Conservation (phyloP, 2,797 vertebrate species). For the Syngnathus acus region DNA sequence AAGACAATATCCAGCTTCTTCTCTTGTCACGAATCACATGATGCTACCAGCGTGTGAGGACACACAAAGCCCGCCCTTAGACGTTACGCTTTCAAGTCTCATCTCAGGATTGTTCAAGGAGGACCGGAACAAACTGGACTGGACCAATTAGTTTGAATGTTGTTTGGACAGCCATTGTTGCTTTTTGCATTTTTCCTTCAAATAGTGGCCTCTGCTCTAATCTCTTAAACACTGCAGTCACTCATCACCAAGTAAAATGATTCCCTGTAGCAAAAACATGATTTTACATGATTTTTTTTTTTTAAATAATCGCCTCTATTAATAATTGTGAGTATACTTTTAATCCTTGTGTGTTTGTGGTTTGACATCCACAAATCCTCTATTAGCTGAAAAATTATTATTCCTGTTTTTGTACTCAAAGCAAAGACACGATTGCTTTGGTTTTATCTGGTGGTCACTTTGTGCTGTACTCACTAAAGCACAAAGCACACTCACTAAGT, state of each 20-base stretch:
- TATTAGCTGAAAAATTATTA: neutral
- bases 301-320: no score
- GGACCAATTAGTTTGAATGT: slow-evolving; percentile 50
- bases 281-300: no score
- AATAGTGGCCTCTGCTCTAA: neutral
- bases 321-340: no score
- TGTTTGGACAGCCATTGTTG: slow-evolving; percentile 46
- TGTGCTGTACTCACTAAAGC: neutral
- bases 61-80: slow-evolving; percentile 29
- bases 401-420: neutral
- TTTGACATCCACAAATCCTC: neutral
- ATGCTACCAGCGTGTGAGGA: slow-evolving; percentile 18
- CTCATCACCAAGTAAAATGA: no score
- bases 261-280: no score
- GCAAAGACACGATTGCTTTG: neutral
- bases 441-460: neutral
- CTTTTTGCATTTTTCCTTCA: slow-evolving; percentile 29
- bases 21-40: slow-evolving; percentile 45
- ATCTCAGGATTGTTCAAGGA: slow-evolving; percentile 65
- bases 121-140: slow-evolving; percentile 54
- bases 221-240: neutral
- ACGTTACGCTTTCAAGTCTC: slow-evolving; percentile 58
- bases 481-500: no score
- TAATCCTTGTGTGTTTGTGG: neutral
- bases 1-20: slow-evolving; percentile 8